These are phyloP conservation scores for Sphaeridia pumilis DNA, from an alignment of 2,888 invertebrate genomes.

Conservation along the genomic window DNA sequence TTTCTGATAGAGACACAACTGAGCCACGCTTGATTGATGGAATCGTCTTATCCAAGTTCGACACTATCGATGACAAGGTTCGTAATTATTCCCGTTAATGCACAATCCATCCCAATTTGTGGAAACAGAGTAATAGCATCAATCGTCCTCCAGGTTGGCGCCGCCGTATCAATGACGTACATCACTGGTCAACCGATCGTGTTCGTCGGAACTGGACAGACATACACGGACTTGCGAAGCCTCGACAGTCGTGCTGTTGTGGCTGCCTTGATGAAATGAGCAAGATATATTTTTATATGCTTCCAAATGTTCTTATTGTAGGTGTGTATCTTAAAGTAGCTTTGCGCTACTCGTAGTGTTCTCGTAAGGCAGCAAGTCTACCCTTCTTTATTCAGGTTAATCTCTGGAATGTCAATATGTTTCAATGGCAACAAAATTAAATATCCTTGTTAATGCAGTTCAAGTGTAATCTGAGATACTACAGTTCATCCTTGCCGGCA, in stretches of 20 bases:
- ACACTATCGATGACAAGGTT: slow-evolving; percentile 97
- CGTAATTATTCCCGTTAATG: not conserved
- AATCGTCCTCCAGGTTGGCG: slow-evolving; percentile 57
- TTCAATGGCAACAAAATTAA: not conserved
- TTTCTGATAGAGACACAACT: slow-evolving; percentile 50
- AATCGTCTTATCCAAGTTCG: slow-evolving; percentile 98
- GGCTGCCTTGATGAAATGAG: slow-evolving; percentile 82
- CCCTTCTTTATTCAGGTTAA: no score
- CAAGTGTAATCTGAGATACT: not conserved
- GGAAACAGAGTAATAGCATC: not conserved
- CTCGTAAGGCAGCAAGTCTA: no score
- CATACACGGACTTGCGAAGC: slow-evolving; percentile 93
- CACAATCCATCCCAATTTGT: no score
- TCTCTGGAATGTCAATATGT: not conserved
- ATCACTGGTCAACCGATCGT: slow-evolving; percentile 99
- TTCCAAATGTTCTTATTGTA: no score
- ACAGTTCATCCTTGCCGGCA: not conserved
- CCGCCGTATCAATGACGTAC: slow-evolving; percentile 99
- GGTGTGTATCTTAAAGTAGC: no score
- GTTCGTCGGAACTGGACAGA: slow-evolving; percentile 98
- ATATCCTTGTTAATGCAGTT: no score
- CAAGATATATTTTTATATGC: slow-evolving; percentile 3
- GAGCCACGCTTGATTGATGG: slow-evolving; percentile 93
- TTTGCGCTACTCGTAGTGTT: no score
- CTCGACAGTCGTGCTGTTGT: slow-evolving; percentile 94